Evolutionary conservation across 2,797 vertebrate species (phyloP).

Genomic region (Varecia variegata): DNA sequence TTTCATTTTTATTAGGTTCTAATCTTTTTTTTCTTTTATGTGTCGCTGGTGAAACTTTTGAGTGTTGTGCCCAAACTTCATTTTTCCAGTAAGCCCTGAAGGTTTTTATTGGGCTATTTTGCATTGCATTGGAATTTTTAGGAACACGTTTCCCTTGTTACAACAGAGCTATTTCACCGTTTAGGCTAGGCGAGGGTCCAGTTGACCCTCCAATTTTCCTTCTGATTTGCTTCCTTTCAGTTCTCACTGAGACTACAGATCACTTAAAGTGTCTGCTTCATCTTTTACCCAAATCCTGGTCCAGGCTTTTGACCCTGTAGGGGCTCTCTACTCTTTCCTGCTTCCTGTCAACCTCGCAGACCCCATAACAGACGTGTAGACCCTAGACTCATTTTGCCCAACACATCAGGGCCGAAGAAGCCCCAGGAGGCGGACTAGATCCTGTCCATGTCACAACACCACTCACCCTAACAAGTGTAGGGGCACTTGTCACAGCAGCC

Average conservation of each 20-base stretch:
- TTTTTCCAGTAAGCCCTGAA: not conserved
- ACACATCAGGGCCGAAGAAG: not conserved
- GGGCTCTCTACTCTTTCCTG: fast-evolving
- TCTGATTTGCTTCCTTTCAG: not conserved
- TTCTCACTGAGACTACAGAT: not conserved
- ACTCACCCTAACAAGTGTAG: not conserved
- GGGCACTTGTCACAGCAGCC: not conserved
- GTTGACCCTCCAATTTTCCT: not conserved
- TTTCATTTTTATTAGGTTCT: not conserved
- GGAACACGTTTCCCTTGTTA: not conserved
- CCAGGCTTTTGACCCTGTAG: not conserved
- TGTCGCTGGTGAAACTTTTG: not conserved
- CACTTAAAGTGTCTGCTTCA: not conserved
- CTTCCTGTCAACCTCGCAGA: not conserved
- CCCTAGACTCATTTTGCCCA: not conserved
- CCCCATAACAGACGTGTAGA: not conserved
- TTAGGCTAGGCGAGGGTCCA: not conserved
- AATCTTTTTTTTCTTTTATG: not conserved
- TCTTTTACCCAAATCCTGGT: not conserved
- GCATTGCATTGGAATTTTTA: not conserved
- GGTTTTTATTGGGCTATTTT: not conserved
- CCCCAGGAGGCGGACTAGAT: not conserved
- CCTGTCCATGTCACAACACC: not conserved
- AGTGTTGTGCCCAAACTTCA: not conserved
- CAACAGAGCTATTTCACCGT: not conserved